These are phyloP conservation scores for Myathropa florea DNA, from an alignment of 2,888 invertebrate species.

Conservation along the genomic window DNA sequence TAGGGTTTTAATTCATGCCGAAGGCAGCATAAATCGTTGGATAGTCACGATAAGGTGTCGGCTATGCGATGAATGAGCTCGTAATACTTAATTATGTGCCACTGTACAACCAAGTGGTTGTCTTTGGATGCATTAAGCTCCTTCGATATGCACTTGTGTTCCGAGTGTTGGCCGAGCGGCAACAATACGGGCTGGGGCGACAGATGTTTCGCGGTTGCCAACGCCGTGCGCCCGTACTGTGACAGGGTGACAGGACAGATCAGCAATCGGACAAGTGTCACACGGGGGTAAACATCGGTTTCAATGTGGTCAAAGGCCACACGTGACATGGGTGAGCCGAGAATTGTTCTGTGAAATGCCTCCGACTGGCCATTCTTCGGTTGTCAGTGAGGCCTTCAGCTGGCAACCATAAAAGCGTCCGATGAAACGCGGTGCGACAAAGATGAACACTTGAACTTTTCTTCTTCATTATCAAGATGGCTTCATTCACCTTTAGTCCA, in stretches of 20 bases:
- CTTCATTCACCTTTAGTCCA: no score
- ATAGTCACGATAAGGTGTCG: conserved; percentile 70
- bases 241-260: conserved; percentile 48
- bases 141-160: conserved; percentile 30
- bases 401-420: background rate
- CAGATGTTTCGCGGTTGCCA: conserved; percentile 40
- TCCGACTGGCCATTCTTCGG: background rate
- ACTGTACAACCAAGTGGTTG: conserved; percentile 39
- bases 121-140: background rate
- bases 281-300: conserved; percentile 3
- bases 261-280: conserved; percentile 49
- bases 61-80: conserved; percentile 69
- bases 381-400: background rate
- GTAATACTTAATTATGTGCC: conserved; percentile 69
- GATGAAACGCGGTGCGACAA: background rate
- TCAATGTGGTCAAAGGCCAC: background rate
- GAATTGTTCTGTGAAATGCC: background rate
- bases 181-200: background rate
- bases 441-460: background rate
- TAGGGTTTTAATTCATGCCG: conserved; percentile 64
- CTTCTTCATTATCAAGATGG: background rate
- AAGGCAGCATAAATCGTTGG: conserved; percentile 66
- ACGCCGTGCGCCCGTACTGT: conserved; percentile 19
- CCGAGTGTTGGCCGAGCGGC: conserved; percentile 1
- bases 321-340: background rate